These are phyloP conservation scores for Peribatodes rhomboidaria DNA, from an alignment of 2,888 invertebrate species.

Conservation along the genomic window DNA sequence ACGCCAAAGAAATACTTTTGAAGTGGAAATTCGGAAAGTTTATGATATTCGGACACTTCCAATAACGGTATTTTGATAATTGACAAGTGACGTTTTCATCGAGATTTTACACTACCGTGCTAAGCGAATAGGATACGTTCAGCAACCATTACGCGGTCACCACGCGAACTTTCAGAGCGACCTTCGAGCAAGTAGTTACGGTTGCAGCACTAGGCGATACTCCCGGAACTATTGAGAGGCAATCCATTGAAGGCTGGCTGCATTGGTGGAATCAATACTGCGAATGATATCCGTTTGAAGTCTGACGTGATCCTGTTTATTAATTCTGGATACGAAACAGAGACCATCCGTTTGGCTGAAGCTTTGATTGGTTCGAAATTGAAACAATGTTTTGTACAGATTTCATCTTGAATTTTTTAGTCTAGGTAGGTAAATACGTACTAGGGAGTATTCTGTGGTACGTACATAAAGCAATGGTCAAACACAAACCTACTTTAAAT, in stretches of 20 bases:
- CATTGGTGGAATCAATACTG: conserved; percentile 33
- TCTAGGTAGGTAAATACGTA: background rate
- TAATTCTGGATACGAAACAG: conserved; percentile 35
- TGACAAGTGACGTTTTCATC: conserved; percentile 11
- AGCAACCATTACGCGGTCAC: conserved; percentile 11
- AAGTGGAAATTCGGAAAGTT: too few species aligned
- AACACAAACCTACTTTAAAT: background rate
- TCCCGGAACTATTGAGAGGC: conserved; percentile 14
- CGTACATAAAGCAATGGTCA: too few species aligned
- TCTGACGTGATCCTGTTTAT: conserved; percentile 38
- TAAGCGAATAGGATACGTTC: background rate
- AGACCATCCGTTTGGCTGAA: background rate
- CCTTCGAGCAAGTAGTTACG: background rate
- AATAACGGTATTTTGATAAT: background rate
- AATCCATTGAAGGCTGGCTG: conserved; percentile 34
- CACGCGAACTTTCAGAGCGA: background rate
- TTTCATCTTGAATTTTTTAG: too few species aligned
- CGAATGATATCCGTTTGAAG: conserved; percentile 32
- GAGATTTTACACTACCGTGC: conserved; percentile 3
- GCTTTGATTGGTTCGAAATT: conserved; percentile 7
- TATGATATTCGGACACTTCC: background rate
- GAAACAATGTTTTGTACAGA: conserved; percentile 1
- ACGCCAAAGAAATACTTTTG: too few species aligned
- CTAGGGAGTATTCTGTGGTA: too few species aligned
- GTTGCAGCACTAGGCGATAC: conserved; percentile 8